Percentiles rank a stretch among this genome's conserved stretches.
phyloP scores from a whole-genome alignment of 2,888 invertebrate species.

The Cerastis rubricosa region DNA sequence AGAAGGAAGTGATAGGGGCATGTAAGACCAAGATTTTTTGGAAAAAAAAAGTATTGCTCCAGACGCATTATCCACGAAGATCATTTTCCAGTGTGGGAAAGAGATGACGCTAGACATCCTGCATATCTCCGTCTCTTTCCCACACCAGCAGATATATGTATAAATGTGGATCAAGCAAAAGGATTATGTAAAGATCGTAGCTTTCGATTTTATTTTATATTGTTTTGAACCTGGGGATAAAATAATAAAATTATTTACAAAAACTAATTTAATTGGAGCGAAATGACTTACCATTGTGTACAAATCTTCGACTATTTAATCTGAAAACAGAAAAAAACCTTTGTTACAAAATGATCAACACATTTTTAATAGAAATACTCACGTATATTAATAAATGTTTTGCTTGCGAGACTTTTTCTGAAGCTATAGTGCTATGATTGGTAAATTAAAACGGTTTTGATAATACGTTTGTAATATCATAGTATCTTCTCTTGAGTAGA shows the following conservation, averaged over 20 bases:
- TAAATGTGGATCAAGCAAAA: too few relatives aligned
- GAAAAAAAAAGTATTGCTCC: too few relatives aligned
- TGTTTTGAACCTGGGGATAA: neutral
- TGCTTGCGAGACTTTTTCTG: neutral
- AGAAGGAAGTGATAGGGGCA: too few relatives aligned
- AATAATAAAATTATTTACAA: neutral
- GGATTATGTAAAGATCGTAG: too few relatives aligned
- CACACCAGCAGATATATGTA: too few relatives aligned
- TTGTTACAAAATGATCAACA: conserved; percentile 14
- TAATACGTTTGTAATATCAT: neutral
- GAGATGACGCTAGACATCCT: too few relatives aligned
- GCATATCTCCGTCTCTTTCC: too few relatives aligned
- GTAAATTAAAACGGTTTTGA: neutral
- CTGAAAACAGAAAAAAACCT: conserved; percentile 56
- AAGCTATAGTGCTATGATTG: neutral
- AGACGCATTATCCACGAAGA: too few relatives aligned
- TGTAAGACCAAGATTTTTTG: too few relatives aligned
- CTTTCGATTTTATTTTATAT: too few relatives aligned
- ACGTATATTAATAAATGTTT: neutral
- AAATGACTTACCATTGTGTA: conserved; percentile 55
- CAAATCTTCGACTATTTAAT: conserved; percentile 33
- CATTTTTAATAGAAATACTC: neutral
- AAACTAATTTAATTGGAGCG: neutral
- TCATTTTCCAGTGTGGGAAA: too few relatives aligned
- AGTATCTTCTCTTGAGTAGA: neutral